phyloP scores from a whole-genome alignment of 2,888 invertebrate genomes.

The Troides helena region DNA sequence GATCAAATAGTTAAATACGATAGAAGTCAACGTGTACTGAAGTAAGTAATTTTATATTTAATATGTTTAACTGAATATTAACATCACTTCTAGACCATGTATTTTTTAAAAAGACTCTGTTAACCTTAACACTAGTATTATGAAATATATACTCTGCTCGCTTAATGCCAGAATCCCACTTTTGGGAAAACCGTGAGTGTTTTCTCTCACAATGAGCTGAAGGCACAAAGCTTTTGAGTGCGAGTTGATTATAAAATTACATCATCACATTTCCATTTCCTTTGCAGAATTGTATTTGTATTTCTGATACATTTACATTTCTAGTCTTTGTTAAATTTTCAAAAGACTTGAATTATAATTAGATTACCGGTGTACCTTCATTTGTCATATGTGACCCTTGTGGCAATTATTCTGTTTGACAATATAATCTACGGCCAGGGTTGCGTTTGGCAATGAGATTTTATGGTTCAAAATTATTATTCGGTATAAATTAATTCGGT shows the following conservation, averaged over 20 bases:
- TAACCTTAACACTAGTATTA: no score
- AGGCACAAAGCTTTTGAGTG: no score
- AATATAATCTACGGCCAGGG: not conserved
- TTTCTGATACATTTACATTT: not conserved
- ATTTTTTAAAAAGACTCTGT: no score
- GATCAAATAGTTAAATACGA: conserved; percentile 89
- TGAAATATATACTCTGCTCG: no score
- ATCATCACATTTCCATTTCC: not conserved
- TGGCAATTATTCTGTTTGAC: not conserved
- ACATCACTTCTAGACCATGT: not conserved
- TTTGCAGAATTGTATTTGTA: not conserved
- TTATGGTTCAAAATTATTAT: conserved; percentile 1
- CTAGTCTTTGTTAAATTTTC: not conserved
- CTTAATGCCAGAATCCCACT: no score
- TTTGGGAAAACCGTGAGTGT: no score
- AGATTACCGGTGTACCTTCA: not conserved
- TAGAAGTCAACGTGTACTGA: conserved; percentile 86
- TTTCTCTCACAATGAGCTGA: no score
- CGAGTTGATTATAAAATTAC: not conserved
- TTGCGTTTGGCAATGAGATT: not conserved
- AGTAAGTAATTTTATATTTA: conserved; percentile 71
- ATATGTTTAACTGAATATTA: not conserved
- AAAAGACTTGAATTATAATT: not conserved
- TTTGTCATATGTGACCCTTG: conserved; percentile 1
- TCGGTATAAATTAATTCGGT: not conserved